Conservation (phyloP, 37 sponge, comb jelly and placozoan species). For the Dysidea cf. avara region DNA sequence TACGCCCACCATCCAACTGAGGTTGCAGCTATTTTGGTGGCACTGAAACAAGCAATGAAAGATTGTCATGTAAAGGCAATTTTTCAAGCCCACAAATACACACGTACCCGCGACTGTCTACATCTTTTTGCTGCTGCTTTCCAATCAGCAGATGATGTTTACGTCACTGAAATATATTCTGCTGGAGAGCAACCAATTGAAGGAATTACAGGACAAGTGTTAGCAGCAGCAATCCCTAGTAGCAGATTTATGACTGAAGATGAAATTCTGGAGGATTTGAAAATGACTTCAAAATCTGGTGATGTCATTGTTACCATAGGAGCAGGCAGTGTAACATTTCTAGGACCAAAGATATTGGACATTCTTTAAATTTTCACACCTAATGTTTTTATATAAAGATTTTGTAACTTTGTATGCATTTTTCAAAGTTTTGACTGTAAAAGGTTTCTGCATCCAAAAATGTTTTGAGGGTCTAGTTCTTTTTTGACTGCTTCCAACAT, state of each 20-base stretch:
- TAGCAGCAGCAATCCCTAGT: neutral
- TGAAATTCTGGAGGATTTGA: conserved; percentile 1
- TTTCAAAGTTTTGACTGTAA: conserved; percentile 24
- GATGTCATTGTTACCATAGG: conserved; percentile 2
- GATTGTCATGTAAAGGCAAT: too few species aligned
- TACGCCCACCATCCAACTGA: too few species aligned
- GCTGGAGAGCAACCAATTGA: conserved; percentile 5
- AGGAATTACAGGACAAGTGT: neutral
- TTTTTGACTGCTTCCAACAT: conserved; percentile 81
- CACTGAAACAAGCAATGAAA: too few species aligned
- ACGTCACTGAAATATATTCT: conserved; percentile 5
- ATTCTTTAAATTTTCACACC: neutral
- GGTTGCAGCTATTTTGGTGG: too few species aligned
- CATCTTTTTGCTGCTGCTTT: neutral
- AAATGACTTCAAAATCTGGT: neutral
- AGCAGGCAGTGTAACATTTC: neutral
- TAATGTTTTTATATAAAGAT: too few species aligned
- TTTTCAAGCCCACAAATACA: too few species aligned
- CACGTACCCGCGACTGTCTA: too few species aligned
- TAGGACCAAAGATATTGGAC: neutral
- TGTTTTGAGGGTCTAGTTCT: conserved; percentile 77
- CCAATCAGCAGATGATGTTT: neutral
- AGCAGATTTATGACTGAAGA: neutral
- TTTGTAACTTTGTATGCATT: too few species aligned
- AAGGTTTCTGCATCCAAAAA: conserved; percentile 80